phyloP scores from a whole-genome alignment of 1,140 invertebrate species.

The Achatina immaculata region DNA sequence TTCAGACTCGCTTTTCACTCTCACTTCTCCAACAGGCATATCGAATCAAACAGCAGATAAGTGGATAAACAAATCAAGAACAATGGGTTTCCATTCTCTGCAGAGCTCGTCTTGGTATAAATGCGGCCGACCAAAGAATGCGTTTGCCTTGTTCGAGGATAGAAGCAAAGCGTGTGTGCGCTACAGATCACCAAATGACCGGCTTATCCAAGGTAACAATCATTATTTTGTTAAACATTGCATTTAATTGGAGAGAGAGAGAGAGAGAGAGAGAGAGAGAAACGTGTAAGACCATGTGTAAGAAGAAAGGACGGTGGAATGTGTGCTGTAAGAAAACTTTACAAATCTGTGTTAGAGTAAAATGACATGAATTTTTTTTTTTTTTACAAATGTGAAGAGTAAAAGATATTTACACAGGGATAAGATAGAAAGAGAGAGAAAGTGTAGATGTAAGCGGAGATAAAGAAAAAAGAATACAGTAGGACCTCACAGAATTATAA shows the following conservation, averaged over 20 bases:
- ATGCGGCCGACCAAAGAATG: slow-evolving; percentile 68
- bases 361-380: not conserved
- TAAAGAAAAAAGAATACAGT: no score
- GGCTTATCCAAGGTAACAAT: slow-evolving; percentile 61
- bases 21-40: slow-evolving; percentile 5
- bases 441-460: no score
- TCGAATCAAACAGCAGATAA: not conserved
- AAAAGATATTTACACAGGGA: no score
- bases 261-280: not conserved
- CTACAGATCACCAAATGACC: slow-evolving; percentile 64
- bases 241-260: not conserved
- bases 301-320: not conserved
- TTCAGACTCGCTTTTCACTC: no score
- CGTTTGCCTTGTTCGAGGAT: slow-evolving; percentile 58
- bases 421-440: no score
- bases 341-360: no score
- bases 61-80: slow-evolving; percentile 20
- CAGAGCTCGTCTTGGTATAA: slow-evolving; percentile 60
- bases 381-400: not conserved
- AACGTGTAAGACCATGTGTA: not conserved
- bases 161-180: slow-evolving; percentile 60
- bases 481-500: no score
- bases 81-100: slow-evolving; percentile 34
- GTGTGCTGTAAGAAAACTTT: not conserved
- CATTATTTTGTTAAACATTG: not conserved